Evolutionary conservation across 1,140 invertebrate species (phyloP).

Genomic region (Arion vulgaris): DNA sequence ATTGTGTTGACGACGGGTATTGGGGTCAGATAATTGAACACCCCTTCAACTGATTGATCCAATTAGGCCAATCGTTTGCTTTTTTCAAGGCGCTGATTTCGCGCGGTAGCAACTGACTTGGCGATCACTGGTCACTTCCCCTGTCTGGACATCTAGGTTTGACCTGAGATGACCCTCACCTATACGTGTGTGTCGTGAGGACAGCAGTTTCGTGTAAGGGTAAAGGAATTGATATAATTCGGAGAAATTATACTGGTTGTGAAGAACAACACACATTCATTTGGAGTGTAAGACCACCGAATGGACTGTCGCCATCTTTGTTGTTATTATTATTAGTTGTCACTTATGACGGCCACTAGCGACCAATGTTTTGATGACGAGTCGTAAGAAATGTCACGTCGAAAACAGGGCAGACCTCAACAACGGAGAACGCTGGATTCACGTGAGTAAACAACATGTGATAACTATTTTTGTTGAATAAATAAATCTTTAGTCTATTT

Average conservation of each 20-base stretch:
- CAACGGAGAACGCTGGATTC: conserved; percentile 66
- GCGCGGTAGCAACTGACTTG: conserved; percentile 11
- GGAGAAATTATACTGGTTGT: conserved; percentile 7
- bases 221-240: conserved; percentile 12
- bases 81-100: background rate
- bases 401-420: conserved; percentile 69
- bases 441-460: conserved; percentile 55
- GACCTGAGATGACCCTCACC: conserved; percentile 43
- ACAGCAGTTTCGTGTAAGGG: background rate
- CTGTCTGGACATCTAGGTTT: conserved; percentile 2
- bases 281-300: conserved; percentile 24
- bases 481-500: background rate
- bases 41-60: conserved; percentile 30
- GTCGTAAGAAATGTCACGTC: conserved; percentile 63
- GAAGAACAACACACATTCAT: conserved; percentile 5
- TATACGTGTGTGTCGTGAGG: background rate
- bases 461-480: background rate
- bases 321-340: conserved; percentile 65
- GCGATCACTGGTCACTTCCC: conserved; percentile 23
- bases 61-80: conserved; percentile 19
- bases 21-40: conserved; percentile 21
- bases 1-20: conserved; percentile 27
- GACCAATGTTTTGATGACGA: conserved; percentile 63
- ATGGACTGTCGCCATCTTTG: conserved; percentile 64
- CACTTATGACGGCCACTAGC: conserved; percentile 57